Evolutionary conservation across 37 sponge, comb jelly and placozoan species (phyloP).

Genomic region (Cladorhizidae sp.): DNA sequence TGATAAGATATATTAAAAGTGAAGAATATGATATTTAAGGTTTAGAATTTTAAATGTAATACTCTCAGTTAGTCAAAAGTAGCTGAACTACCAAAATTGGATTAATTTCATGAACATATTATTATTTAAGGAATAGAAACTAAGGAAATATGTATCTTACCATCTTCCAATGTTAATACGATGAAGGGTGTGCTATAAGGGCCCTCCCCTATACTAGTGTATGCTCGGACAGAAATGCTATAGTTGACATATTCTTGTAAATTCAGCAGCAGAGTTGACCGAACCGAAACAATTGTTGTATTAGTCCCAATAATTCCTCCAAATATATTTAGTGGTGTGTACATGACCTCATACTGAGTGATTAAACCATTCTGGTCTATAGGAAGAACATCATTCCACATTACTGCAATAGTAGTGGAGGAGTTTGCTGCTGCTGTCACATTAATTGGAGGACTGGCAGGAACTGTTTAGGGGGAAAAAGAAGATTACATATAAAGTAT

Average conservation of each 20-base stretch:
- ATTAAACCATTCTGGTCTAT: constrained; percentile 39
- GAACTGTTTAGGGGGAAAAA: background rate
- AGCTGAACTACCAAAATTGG: background rate
- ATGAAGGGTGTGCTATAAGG: constrained; percentile 2
- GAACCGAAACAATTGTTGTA: background rate
- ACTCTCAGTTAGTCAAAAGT: background rate
- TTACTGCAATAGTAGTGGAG: constrained; percentile 23
- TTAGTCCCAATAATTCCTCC: background rate
- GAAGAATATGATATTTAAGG: no score
- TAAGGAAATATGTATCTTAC: background rate
- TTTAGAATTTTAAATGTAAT: no score
- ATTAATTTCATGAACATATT: no score
- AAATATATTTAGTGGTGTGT: constrained; percentile 18
- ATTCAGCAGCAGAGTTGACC: background rate
- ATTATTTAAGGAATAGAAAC: background rate
- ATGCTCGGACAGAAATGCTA: constrained; percentile 35
- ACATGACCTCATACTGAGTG: constrained; percentile 29
- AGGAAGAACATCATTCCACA: constrained; percentile 13
- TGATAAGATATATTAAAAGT: no score
- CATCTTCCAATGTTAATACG: background rate
- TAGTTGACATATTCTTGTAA: constrained; percentile 32
- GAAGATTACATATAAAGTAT: background rate
- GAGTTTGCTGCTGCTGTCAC: background rate
- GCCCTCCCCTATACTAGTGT: constrained; percentile 30
- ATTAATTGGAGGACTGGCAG: constrained; percentile 6